phyloP scores from a whole-genome alignment of 2,888 invertebrate species.

The Globia sparganii region DNA sequence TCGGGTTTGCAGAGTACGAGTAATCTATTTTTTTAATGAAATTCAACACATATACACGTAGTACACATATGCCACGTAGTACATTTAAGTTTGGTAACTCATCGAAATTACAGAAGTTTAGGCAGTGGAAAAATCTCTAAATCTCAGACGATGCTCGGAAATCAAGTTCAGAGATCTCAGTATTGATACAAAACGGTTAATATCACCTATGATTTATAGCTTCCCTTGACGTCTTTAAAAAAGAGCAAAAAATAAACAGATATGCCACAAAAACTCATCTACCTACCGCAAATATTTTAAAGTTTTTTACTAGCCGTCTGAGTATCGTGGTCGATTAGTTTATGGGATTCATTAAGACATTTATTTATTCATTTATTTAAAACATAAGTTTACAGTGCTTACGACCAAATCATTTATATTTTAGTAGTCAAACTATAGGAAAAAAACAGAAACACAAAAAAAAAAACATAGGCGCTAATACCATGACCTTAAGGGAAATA shows the following conservation, averaged over 20 bases:
- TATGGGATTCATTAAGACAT: slow-evolving; percentile 29
- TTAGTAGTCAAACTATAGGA: too few relatives aligned
- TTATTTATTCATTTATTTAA: too few relatives aligned
- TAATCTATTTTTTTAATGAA: too few relatives aligned
- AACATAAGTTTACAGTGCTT: too few relatives aligned
- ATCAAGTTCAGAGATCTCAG: not conserved
- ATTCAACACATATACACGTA: too few relatives aligned
- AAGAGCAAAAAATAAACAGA: slow-evolving; percentile 20
- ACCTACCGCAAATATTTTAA: slow-evolving; percentile 3
- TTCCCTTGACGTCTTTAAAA: slow-evolving; percentile 22
- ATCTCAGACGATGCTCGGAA: not conserved
- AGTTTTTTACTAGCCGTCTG: slow-evolving; percentile 11
- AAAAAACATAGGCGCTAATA: slow-evolving; percentile 27
- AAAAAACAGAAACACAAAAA: too few relatives aligned
- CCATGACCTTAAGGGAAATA: slow-evolving; percentile 11
- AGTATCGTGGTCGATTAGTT: slow-evolving; percentile 1
- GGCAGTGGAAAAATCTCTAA: too few relatives aligned
- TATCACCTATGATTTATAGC: slow-evolving; percentile 2
- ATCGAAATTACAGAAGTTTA: too few relatives aligned
- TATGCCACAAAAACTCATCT: slow-evolving; percentile 27
- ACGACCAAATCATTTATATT: too few relatives aligned
- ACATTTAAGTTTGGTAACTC: too few relatives aligned
- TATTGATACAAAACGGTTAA: not conserved
- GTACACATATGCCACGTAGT: too few relatives aligned
- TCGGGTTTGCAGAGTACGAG: too few relatives aligned